Evolutionary conservation across 2,888 invertebrate species (phyloP), one percentile per base, ranked within the genome.

Genomic region (Tubulanus polymorphus): DNA sequence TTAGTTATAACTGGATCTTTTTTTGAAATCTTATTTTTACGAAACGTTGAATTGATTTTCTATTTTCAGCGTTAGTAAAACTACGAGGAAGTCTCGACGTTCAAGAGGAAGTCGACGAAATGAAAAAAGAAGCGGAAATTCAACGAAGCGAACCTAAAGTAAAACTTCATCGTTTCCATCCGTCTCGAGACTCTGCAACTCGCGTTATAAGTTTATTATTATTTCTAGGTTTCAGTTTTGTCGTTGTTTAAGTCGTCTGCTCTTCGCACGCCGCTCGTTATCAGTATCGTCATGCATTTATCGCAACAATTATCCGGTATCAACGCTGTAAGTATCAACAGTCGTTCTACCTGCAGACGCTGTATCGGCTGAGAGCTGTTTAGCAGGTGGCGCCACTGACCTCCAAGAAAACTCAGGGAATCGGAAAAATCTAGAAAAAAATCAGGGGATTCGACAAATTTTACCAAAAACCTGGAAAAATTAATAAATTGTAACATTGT

Each of bases 301-400:
- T 94, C 94, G 54, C 96, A 96, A 80, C 96, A 96, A 80, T 87
- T 96, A 64, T 94, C 94, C 67, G 96, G 96, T 75, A 96, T 96
- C 78, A 94, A 93, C 82, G 95, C 94, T 79, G 95, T 92, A 82
- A 84, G 85, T n/a, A n/a, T n/a, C n/a, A n/a, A n/a, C n/a, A n/a
- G n/a, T n/a, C n/a, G n/a, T n/a, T n/a, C n/a, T n/a, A n/a, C n/a
- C n/a, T n/a, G n/a, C n/a, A n/a, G n/a, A n/a, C n/a, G n/a, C n/a
- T n/a, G n/a, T n/a, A n/a, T n/a, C n/a, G n/a, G n/a, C n/a, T n/a
- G n/a, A n/a, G n/a, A n/a, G n/a, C n/a, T n/a, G n/a, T n/a, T n/a
- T n/a, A n/a, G n/a, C n/a, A n/a, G n/a, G n/a, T n/a, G n/a, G n/a
- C n/a, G n/a, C n/a, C n/a, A n/a, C n/a, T n/a, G n/a, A n/a, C n/a